Evolutionary conservation across 2,113 vertebrate species (phyloP).

Genomic region (Emydocephalus ijimae): DNA sequence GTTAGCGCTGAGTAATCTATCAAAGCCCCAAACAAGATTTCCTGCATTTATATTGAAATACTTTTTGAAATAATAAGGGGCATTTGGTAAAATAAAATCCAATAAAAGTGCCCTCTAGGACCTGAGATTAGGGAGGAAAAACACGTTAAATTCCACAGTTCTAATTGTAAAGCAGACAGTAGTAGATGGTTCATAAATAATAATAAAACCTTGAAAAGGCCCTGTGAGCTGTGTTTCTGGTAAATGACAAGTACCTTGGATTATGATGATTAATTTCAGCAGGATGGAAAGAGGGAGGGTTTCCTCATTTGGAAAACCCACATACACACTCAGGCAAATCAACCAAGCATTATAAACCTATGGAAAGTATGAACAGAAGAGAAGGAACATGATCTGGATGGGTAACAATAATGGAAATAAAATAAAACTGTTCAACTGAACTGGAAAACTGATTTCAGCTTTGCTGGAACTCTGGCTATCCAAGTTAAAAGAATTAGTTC

Average conservation of each 20-base stretch:
- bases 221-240: not conserved
- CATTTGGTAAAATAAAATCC: not conserved
- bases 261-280: conserved; percentile 17
- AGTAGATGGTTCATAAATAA: conserved; percentile 4
- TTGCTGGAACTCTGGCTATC: conserved; percentile 18
- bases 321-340: not conserved
- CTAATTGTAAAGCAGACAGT: not conserved
- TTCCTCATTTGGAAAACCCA: not conserved
- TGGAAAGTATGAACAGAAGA: not conserved
- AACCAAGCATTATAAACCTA: not conserved
- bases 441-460: conserved; percentile 12
- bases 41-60: not conserved
- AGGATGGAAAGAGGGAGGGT: not conserved
- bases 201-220: not conserved
- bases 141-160: not conserved
- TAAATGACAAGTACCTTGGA: not conserved
- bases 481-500: conserved; percentile 21
- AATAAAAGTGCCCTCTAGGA: not conserved
- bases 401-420: not conserved
- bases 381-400: not conserved
- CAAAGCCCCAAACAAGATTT: not conserved
- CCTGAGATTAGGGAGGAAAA: not conserved
- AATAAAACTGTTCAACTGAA: conserved; percentile 14
- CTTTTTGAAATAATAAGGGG: not conserved
- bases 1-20: not conserved